phyloP scores from a whole-genome alignment of 2,888 invertebrate genomes.

The Meliscaeva auricollis region DNA sequence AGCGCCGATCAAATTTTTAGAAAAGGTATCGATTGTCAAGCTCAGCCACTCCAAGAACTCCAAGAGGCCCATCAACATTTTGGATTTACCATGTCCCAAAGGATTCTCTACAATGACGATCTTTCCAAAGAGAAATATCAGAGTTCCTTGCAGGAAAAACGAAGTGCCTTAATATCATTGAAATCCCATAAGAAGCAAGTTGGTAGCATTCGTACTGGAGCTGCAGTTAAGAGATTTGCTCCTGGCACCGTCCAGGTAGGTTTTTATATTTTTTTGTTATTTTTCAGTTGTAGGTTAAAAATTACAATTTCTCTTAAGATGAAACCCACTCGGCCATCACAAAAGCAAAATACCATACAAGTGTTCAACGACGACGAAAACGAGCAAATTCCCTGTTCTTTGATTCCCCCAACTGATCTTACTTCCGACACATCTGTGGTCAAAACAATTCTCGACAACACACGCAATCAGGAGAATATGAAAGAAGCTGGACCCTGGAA shows the following conservation, averaged over 20 bases:
- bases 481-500: constrained; percentile 90
- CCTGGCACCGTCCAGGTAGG: constrained; percentile 81
- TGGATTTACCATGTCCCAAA: constrained; percentile 81
- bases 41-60: constrained; percentile 92
- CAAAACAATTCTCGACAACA: constrained; percentile 86
- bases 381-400: constrained; percentile 79
- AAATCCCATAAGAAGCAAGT: constrained; percentile 87
- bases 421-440: constrained; percentile 77
- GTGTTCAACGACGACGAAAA: constrained; percentile 82
- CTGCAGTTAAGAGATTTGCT: constrained; percentile 80
- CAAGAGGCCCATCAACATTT: constrained; percentile 90
- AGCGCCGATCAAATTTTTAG: constrained; percentile 93
- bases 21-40: constrained; percentile 90
- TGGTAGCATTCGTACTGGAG: constrained; percentile 85
- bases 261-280: too few relatives aligned
- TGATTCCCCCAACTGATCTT: constrained; percentile 64
- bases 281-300: too few relatives aligned
- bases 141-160: constrained; percentile 88
- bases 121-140: constrained; percentile 85
- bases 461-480: constrained; percentile 88
- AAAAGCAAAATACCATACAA: not conserved
- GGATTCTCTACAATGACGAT: constrained; percentile 85
- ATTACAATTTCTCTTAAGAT: not conserved
- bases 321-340: constrained; percentile 80
- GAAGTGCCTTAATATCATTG: constrained; percentile 91